Evolutionary conservation across 1,140 invertebrate species (phyloP), one percentile per base, ranked within the genome.

Genomic region (Drosophila mayri): DNA sequence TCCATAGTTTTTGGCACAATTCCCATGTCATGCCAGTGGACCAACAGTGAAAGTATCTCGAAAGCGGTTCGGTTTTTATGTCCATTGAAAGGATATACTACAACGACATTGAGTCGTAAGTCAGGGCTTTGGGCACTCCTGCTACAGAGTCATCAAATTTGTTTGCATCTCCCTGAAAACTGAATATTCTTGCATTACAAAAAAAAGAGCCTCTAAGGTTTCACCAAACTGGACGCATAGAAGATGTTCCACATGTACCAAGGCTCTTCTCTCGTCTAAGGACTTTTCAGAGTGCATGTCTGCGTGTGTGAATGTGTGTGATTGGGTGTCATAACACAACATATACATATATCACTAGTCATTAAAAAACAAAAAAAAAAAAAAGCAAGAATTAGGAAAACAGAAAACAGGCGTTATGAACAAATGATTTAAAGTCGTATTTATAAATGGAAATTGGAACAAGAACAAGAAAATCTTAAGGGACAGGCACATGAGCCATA

Each of bases 301-400:
- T 25, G 25, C 25, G 52, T 20, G 52, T 32, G 41, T 12, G n/a
- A 5, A 32, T 38, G 30, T 22, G 63, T 49, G 60, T 28, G 54
- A 16, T 30, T 63, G 54, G 38, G 50, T 73, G 54, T 65, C 47
- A 64, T 65, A 58, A 35, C 57, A 32, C 41, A 55, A 55, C 35
- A 55, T 55, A 54, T 54, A 54, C 47, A 76, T 72, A 83, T 83
- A 83, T 83, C 81, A 84, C 58, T 84, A 83, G 80, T 61, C 79
- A 81, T 80, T 74, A 79, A 76, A 32, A 32, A 32, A 32, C 46
- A 9, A 76, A 11, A 57, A 12, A 55, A 32, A 63, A 44, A 12
- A 30, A n/a, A 54, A 37, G n/a, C n/a, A n/a, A 3, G 62, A 65
- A 22, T 57, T 49, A 55, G 55, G 12, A 37, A 62, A 67, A 16